Evolutionary conservation across 2,888 invertebrate genomes (phyloP), one percentile per base, ranked within the genome.

Genomic region (Muscina levida): DNA sequence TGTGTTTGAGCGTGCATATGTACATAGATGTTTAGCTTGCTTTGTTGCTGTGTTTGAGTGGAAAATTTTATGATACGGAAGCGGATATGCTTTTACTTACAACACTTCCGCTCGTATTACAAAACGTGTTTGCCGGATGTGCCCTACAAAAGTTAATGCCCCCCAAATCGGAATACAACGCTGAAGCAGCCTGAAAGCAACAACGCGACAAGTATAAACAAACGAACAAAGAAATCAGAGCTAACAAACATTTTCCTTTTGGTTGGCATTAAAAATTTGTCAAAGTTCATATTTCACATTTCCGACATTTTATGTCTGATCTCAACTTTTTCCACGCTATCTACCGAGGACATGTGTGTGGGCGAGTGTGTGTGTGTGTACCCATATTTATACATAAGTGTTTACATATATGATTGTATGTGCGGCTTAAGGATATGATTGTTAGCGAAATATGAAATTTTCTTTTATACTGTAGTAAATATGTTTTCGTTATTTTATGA

Each of bases 61-160:
- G 31, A 31, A 83, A 70, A 66, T 53, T 72, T 42, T 62, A 62
- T 72, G 83, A 83, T 83, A 83, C 86, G 87, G 85, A 87, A 87
- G 83, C 86, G 88, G 88, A 87, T 86, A 86, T 88, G 85, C 85
- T 88, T 31, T 86, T 85, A 87, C 86, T 88, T 88, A 86, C 84
- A 87, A 85, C 85, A 85, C 87, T 85, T 88, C 87, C 88, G 86
- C 83, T 84, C 2, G 62, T 62, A 48, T 72, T 62, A 62, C 42
- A 42, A 42, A 62, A 48, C 56, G 67, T 51, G 70, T 71, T 31
- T 70, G 70, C 22, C 26, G 19, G 15, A 66, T 48, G 19, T 53
- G 31, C 37, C 51, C 37, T 39, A 39, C 39, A n/a, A 51, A n/a
- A n/a, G n/a, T n/a, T n/a, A n/a, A n/a, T n/a, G n/a, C 57, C 31